These are phyloP conservation scores for Rhyacophila brunnea DNA, from an alignment of 1,140 invertebrate species.

Conservation along the genomic window DNA sequence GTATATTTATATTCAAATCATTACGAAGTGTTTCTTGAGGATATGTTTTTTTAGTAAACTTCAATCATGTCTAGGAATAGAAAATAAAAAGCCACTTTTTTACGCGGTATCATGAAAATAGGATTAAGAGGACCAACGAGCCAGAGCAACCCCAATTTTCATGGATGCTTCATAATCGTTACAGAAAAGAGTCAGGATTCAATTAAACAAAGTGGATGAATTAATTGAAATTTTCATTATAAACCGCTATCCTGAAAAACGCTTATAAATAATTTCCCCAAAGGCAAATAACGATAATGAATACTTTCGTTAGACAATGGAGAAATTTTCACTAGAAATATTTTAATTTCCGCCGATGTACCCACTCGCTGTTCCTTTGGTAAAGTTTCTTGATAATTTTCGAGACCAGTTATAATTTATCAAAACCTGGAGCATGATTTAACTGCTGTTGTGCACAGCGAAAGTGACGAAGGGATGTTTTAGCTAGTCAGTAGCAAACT, in stretches of 20 bases:
- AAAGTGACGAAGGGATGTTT: too few relatives aligned
- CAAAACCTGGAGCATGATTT: neutral
- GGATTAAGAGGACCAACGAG: too few relatives aligned
- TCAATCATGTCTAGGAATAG: too few relatives aligned
- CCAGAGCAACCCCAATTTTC: too few relatives aligned
- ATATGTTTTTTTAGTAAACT: too few relatives aligned
- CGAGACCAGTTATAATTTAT: neutral
- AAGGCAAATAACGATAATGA: neutral
- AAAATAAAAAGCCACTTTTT: too few relatives aligned
- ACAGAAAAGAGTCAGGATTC: neutral
- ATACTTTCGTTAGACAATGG: neutral
- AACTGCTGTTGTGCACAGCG: too few relatives aligned
- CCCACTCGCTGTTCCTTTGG: neutral
- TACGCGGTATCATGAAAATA: too few relatives aligned
- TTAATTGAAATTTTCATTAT: slow-evolving; percentile 33
- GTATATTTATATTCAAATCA: too few relatives aligned
- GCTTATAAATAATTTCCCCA: slow-evolving; percentile 1
- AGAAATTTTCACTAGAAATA: neutral
- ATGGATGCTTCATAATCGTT: too few relatives aligned
- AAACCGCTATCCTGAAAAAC: neutral
- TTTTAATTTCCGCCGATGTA: neutral
- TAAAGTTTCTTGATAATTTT: neutral
- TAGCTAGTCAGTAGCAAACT: too few relatives aligned
- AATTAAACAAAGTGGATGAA: slow-evolving; percentile 20
- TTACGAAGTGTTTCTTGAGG: too few relatives aligned